Conservation (phyloP, 2,888 invertebrate species). For the Watsonalla cultraria region DNA sequence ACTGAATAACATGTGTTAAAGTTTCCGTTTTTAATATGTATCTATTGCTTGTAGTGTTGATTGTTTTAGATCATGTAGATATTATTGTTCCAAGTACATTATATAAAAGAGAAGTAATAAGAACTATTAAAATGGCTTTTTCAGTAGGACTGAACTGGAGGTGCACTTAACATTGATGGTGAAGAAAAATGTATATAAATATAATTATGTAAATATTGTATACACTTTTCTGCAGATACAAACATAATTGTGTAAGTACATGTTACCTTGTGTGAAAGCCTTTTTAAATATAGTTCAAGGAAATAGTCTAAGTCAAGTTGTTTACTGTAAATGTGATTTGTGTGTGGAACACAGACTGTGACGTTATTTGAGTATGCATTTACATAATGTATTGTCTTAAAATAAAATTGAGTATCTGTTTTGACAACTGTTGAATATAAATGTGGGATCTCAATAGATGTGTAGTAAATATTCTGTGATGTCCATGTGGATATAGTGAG, state of each 20-base stretch:
- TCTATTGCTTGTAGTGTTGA: neutral
- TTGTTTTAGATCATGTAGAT: neutral
- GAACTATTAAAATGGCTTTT: neutral
- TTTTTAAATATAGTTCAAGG: too few species aligned
- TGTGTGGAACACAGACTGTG: neutral
- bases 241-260: too few species aligned
- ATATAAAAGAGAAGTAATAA: too few species aligned
- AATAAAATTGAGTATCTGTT: conserved; percentile 7
- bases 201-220: too few species aligned
- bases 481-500: conserved; percentile 52
- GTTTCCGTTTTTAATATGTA: neutral
- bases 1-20: conserved; percentile 25
- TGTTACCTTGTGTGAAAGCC: too few species aligned
- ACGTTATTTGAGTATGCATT: neutral
- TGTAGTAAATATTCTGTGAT: conserved; percentile 49
- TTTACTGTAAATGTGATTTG: neutral
- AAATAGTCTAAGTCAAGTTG: neutral
- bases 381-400: neutral
- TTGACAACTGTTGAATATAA: conserved; percentile 50
- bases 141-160: too few species aligned
- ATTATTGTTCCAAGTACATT: neutral
- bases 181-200: too few species aligned
- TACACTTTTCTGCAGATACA: too few species aligned
- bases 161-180: too few species aligned
- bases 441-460: conserved; percentile 57